phyloP scores from a whole-genome alignment of 2,888 invertebrate species.

The Cordilura impudica region DNA sequence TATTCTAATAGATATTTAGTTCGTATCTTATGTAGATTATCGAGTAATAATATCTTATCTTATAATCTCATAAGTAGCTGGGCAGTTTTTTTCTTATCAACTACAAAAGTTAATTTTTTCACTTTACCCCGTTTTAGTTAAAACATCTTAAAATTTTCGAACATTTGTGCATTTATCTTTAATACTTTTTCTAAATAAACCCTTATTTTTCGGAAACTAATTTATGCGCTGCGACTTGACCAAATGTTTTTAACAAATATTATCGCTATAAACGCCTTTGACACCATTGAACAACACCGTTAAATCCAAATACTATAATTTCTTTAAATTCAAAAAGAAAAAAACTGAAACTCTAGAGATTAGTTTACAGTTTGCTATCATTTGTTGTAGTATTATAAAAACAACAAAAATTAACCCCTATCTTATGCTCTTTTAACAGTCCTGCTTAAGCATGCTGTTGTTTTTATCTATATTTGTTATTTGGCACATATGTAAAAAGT shows the following conservation, averaged over 20 bases:
- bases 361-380: neutral
- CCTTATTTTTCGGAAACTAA: slow-evolving; percentile 36
- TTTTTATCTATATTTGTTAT: slow-evolving; percentile 43
- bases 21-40: too few relatives aligned
- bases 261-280: slow-evolving; percentile 47
- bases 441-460: slow-evolving; percentile 36
- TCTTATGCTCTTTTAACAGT: slow-evolving; percentile 55
- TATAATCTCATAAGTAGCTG: too few relatives aligned
- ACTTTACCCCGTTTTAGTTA: too few relatives aligned
- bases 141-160: neutral
- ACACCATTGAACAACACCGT: slow-evolving; percentile 14
- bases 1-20: too few relatives aligned
- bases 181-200: slow-evolving; percentile 40
- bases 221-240: slow-evolving; percentile 20
- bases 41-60: too few relatives aligned
- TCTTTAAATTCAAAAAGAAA: slow-evolving; percentile 13
- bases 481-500: slow-evolving; percentile 18
- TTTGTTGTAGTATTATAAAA: neutral
- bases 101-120: too few relatives aligned
- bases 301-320: neutral
- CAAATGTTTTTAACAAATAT: slow-evolving; percentile 25
- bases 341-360: slow-evolving; percentile 26
- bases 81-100: too few relatives aligned
- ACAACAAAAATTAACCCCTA: slow-evolving; percentile 50
- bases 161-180: neutral